Evolutionary conservation across 2,113 vertebrate genomes (phyloP), one percentile per base, ranked within the genome.

Genomic region (Acrocephalus arundinaceus): DNA sequence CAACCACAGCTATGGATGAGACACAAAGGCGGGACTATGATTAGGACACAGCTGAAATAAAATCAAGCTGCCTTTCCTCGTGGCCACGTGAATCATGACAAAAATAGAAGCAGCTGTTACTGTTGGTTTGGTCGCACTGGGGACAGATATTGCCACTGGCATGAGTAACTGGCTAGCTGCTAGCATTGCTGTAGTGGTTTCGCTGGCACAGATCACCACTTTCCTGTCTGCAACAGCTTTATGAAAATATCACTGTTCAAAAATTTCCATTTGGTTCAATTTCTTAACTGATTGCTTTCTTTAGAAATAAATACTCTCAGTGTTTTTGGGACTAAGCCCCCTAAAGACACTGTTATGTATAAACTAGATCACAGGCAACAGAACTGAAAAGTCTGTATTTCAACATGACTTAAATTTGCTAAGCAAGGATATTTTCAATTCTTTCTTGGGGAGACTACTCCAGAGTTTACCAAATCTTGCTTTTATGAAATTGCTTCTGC

Each of bases 51-150:
- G 70, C 51, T 97, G 90, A 97, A 97, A 96, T 84, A 85, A 97
- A 94, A 93, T 49, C 70, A 91, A 89, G 58, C 55, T 96, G 61
- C 61, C 51, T 96, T 78, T 94, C 55, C 91, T 93, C 67, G 54
- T 54, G 92, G 85, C 76, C 83, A 95, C 31, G 58, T 84, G 85
- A 95, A 85, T 92, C 55, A 24, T 13, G 43, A 68, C 41, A 91
- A 82, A 96, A 97, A 97, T 89, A 97, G 96, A 97, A 92, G 95
- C 77, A 95, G 80, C 55, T 94, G 94, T 80, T 95, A 61, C 91
- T 84, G 62, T 91, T 93, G 71, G 65, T 90, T 92, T 96, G 94
- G 79, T 94, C 2, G 1, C 72, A 43, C 33, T 66, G 65, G 66
- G 94, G 90, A 96, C 89, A 96, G 85, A 68, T 89, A 90, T 94